A percentile compares a stretch with the other conserved stretches of the same genome.
phyloP scores from a whole-genome alignment of 2,797 vertebrate species.

The Scolopax rusticola region DNA sequence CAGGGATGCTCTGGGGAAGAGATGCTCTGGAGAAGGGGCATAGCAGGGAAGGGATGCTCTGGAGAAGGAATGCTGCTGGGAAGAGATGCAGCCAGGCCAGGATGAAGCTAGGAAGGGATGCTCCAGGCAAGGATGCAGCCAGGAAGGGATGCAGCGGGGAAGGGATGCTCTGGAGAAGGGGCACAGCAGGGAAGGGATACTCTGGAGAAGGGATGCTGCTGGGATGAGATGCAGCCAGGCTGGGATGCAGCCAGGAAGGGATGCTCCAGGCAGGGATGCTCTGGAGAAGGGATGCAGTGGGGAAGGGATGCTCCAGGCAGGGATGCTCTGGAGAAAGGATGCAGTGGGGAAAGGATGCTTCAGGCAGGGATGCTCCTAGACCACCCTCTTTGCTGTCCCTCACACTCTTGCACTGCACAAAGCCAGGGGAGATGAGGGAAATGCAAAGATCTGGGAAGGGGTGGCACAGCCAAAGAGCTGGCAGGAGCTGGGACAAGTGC shows the following conservation, averaged over 20 bases:
- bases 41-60: too few species aligned
- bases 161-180: not conserved
- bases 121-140: not conserved
- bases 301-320: too few species aligned
- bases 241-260: too few species aligned
- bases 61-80: too few species aligned
- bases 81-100: too few species aligned
- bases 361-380: not conserved
- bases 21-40: not conserved
- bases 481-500: not conserved
- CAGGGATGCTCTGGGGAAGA: not conserved
- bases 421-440: not conserved
- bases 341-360: not conserved
- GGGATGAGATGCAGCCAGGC: too few species aligned
- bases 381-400: not conserved
- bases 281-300: too few species aligned
- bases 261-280: not conserved
- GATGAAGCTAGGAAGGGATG: too few species aligned
- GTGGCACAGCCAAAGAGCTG: not conserved
- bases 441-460: not conserved
- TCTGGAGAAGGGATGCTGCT: not conserved
- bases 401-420: rapidly evolving
- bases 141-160: not conserved
- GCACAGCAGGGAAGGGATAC: too few species aligned
- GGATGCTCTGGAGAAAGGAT: not conserved